Percentiles rank a stretch among this genome's conserved stretches.
Evolutionary conservation across 1,140 invertebrate genomes (phyloP).

Genomic region (Halictus rubicundus): DNA sequence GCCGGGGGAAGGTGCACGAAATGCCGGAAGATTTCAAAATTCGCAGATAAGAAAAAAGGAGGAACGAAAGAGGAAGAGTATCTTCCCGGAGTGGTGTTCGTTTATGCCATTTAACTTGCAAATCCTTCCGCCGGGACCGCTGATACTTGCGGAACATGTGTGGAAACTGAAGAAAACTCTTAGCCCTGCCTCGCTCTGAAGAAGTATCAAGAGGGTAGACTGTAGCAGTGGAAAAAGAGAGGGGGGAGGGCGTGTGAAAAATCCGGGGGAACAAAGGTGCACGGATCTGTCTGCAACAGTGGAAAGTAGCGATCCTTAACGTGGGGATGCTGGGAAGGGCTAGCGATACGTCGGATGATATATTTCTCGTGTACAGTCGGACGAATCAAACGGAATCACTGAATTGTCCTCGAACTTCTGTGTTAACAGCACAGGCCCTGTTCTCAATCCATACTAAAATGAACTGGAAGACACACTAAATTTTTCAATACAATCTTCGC

Average conservation of each 20-base stretch:
- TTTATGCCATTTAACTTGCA: constrained; percentile 77
- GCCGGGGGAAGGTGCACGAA: not conserved
- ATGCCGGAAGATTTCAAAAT: constrained; percentile 14
- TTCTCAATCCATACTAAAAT: too few relatives aligned
- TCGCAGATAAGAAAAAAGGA: too few relatives aligned
- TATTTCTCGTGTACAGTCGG: constrained; percentile 42
- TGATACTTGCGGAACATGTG: constrained; percentile 70
- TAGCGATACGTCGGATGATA: constrained; percentile 47
- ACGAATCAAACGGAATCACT: not conserved
- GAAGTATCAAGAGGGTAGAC: constrained; percentile 45
- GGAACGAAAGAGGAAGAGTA: constrained; percentile 59
- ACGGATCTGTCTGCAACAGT: constrained; percentile 29
- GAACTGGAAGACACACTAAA: too few relatives aligned
- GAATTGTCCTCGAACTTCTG: too few relatives aligned
- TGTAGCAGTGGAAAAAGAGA: constrained; percentile 23
- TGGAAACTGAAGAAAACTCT: constrained; percentile 68
- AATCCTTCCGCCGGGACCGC: constrained; percentile 70
- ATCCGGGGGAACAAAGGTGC: constrained; percentile 69
- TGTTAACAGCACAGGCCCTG: too few relatives aligned
- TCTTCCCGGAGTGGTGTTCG: constrained; percentile 60
- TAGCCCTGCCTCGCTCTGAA: constrained; percentile 41
- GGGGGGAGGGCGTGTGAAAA: constrained; percentile 66
- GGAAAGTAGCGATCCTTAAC: constrained; percentile 58
- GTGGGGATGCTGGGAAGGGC: constrained; percentile 38
- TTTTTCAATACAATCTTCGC: too few relatives aligned